phyloP scores from a whole-genome alignment of 2,888 invertebrate species.

The Anagyrus pseudococci region DNA sequence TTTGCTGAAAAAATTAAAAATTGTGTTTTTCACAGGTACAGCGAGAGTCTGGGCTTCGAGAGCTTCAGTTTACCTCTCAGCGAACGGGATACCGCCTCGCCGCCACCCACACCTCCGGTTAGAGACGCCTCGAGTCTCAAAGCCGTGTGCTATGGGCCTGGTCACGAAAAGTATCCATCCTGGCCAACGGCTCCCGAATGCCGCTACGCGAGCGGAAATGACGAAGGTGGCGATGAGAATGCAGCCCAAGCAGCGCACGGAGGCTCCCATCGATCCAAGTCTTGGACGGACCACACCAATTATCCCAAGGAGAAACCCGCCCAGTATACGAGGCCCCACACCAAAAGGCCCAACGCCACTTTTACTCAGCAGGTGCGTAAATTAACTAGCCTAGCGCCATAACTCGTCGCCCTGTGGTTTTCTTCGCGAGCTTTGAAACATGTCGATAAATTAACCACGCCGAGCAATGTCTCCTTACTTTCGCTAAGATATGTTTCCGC shows the following conservation, averaged over 20 bases:
- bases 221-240: slow-evolving; percentile 44
- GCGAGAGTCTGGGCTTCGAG: slow-evolving; percentile 60
- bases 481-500: too few relatives aligned
- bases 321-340: slow-evolving; percentile 71
- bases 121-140: slow-evolving; percentile 74
- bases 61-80: slow-evolving; percentile 58
- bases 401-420: too few relatives aligned
- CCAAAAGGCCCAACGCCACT: slow-evolving; percentile 63
- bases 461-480: too few relatives aligned
- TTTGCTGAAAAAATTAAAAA: too few relatives aligned
- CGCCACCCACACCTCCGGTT: slow-evolving; percentile 69
- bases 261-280: slow-evolving; percentile 72
- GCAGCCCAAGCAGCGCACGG: slow-evolving; percentile 53
- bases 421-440: too few relatives aligned
- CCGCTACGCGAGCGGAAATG: slow-evolving; percentile 57
- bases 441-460: too few relatives aligned
- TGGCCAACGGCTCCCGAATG: slow-evolving; percentile 74
- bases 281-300: slow-evolving; percentile 75
- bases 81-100: slow-evolving; percentile 64
- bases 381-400: too few relatives aligned
- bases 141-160: slow-evolving; percentile 72
- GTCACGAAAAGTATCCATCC: slow-evolving; percentile 78
- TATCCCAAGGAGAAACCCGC: slow-evolving; percentile 74
- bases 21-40: slow-evolving; percentile 49
- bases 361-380: slow-evolving; percentile 59